Percentiles rank a stretch among this genome's conserved stretches.
These are phyloP conservation scores for Tragelaphus imberbis DNA, from an alignment of 2,113 vertebrate genomes.

Conservation along the genomic window DNA sequence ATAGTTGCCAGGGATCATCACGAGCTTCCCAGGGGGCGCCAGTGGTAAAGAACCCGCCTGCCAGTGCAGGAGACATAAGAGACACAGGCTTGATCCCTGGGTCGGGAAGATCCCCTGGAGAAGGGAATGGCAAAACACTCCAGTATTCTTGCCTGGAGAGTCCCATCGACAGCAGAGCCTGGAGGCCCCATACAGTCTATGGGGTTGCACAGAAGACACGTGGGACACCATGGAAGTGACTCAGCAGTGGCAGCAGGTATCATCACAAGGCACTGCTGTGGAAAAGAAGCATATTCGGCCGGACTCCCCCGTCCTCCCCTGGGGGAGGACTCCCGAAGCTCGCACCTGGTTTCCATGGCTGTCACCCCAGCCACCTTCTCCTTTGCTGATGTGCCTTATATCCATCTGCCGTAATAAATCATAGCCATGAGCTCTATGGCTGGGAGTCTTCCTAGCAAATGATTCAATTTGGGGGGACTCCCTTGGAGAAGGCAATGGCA, in stretches of 20 bases:
- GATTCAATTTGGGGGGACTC: not conserved
- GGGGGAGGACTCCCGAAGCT: not conserved
- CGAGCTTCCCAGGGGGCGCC: not conserved
- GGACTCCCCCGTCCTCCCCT: rapidly evolving
- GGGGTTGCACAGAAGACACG: not conserved
- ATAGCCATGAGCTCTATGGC: not conserved
- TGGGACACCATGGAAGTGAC: not conserved
- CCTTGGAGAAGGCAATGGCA: too few relatives aligned
- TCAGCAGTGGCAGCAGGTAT: not conserved
- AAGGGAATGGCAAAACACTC: not conserved
- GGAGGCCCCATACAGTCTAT: not conserved
- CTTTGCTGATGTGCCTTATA: not conserved
- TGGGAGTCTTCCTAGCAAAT: not conserved
- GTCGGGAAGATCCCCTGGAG: not conserved
- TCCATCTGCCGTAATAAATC: not conserved
- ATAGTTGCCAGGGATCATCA: not conserved
- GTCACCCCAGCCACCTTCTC: rapidly evolving
- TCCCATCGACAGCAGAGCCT: not conserved
- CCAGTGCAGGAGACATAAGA: not conserved
- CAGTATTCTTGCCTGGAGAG: not conserved
- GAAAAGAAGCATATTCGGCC: too few relatives aligned
- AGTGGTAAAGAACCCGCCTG: not conserved
- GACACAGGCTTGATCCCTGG: not conserved
- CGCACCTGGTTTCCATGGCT: not conserved
- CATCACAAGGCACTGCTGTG: rapidly evolving